A percentile compares a stretch with the other conserved stretches of the same genome.
Conservation (phyloP, 1,140 invertebrate species). For the Drosophila nasuta region DNA sequence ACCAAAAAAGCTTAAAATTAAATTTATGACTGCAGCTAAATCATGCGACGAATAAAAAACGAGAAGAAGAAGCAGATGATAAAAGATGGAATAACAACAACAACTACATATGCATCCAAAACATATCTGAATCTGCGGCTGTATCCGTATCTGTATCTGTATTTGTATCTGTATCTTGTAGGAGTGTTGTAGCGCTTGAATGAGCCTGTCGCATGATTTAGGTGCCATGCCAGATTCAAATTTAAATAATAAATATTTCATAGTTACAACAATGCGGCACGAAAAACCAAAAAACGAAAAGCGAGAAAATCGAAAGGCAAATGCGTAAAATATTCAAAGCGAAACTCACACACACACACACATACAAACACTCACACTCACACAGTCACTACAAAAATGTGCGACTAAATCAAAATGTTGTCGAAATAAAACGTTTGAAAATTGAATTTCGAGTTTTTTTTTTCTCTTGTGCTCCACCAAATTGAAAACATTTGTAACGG, state of each 20-base stretch:
- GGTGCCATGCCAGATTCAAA: conserved; percentile 64
- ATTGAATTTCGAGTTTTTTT: conserved; percentile 65
- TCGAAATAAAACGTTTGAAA: conserved; percentile 82
- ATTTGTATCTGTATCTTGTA: conserved; percentile 50
- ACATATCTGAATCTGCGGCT: conserved; percentile 38
- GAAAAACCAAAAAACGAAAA: conserved; percentile 41
- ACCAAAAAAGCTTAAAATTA: conserved; percentile 76
- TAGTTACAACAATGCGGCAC: conserved; percentile 55
- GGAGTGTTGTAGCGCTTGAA: conserved; percentile 54
- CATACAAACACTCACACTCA: not conserved
- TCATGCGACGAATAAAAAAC: conserved; percentile 66
- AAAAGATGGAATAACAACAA: conserved; percentile 36
- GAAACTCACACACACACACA: conserved; percentile 20
- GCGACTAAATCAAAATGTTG: conserved; percentile 79
- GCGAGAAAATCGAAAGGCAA: conserved; percentile 62
- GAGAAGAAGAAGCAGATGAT: conserved; percentile 27
- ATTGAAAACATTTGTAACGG: conserved; percentile 83
- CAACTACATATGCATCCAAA: conserved; percentile 26
- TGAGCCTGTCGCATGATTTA: conserved; percentile 78
- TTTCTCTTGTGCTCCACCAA: conserved; percentile 42
- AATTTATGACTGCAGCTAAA: conserved; percentile 83
- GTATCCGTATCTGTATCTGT: conserved; percentile 50
- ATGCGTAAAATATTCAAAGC: conserved; percentile 79
- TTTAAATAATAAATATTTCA: conserved; percentile 83
- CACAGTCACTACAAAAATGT: conserved; percentile 27